phyloP scores from a whole-genome alignment of 2,888 invertebrate species.

The Clostera curtula region DNA sequence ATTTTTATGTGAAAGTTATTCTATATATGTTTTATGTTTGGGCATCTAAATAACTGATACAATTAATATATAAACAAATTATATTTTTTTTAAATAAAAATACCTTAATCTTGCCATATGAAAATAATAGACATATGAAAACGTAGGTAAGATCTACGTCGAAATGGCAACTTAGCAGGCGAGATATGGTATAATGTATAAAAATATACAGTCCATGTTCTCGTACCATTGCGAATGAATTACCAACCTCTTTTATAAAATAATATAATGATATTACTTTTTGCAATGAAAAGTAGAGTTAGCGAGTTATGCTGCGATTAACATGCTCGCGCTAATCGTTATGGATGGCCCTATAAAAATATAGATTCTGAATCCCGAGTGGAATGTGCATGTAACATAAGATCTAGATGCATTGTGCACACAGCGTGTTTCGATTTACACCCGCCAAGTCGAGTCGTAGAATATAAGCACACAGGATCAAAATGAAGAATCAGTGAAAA shows the following conservation, averaged over 20 bases:
- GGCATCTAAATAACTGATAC: no score
- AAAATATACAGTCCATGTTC: no score
- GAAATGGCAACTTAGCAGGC: no score
- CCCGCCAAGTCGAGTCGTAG: neutral
- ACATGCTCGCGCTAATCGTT: conserved; percentile 23
- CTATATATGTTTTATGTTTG: no score
- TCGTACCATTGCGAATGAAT: conserved; percentile 21
- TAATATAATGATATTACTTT: conserved; percentile 32
- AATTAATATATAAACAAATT: no score
- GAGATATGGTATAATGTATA: no score
- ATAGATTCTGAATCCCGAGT: conserved; percentile 15
- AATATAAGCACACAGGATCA: conserved; percentile 2
- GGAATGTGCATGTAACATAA: neutral
- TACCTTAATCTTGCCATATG: no score
- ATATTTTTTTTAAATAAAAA: no score
- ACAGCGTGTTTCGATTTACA: conserved; percentile 8
- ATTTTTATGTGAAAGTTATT: no score
- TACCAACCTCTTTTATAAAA: conserved; percentile 24
- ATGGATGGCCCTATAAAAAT: conserved; percentile 17
- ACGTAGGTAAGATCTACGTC: no score
- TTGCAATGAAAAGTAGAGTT: conserved; percentile 29
- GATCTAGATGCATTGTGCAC: conserved; percentile 3
- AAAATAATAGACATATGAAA: no score
- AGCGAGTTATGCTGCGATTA: conserved; percentile 27
- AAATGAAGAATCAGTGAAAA: no score